Conservation (phyloP, 2,113 vertebrate genomes). For the Tragulus kanchil region DNA sequence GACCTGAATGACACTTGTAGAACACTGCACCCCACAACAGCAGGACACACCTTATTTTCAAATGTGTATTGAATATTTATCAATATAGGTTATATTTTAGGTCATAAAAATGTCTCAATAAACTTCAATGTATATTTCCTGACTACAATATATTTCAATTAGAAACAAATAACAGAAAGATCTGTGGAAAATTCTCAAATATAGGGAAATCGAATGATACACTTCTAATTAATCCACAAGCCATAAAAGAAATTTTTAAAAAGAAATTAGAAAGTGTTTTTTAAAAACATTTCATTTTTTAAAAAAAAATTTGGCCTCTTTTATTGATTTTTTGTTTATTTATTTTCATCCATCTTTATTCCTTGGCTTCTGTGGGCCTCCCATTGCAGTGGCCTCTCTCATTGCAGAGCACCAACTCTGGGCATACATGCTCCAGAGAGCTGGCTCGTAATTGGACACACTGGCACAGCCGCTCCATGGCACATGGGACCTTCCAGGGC, state of each 20-base stretch:
- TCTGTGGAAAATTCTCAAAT: neutral
- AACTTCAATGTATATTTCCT: neutral
- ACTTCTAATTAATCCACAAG: neutral
- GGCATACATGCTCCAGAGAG: too few species aligned
- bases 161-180: neutral
- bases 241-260: neutral
- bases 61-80: neutral
- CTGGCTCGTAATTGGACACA: too few species aligned
- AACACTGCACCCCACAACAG: neutral
- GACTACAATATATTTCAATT: neutral
- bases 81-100: neutral
- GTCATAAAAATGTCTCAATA: neutral
- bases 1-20: neutral
- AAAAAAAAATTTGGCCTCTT: too few species aligned
- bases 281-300: too few species aligned
- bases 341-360: too few species aligned
- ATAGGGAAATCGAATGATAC: neutral
- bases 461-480: too few species aligned
- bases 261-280: neutral
- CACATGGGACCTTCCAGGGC: too few species aligned
- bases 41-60: neutral
- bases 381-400: too few species aligned
- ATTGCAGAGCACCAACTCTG: too few species aligned
- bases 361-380: too few species aligned
- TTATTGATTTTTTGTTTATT: too few species aligned